Evolutionary conservation across 2,888 invertebrate genomes (phyloP).

Genomic region (Dryocosmus kuriphilus): DNA sequence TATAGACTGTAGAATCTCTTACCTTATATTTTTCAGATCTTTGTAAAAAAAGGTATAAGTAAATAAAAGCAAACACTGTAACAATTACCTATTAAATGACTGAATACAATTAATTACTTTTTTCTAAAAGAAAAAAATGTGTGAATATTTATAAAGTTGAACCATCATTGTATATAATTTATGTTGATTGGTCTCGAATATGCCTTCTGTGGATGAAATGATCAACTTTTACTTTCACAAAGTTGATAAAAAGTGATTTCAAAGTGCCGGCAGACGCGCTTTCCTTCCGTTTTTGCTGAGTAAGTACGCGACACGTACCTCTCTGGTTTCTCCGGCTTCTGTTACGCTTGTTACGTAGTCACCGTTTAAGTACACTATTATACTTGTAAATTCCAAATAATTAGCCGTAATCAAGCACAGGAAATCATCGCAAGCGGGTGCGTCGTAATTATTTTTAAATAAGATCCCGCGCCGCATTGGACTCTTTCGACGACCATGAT

Average conservation of each 20-base stretch:
- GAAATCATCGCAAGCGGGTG: conserved; percentile 66
- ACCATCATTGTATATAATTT: background rate
- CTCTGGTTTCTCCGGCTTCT: conserved; percentile 40
- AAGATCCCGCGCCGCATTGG: conserved; percentile 71
- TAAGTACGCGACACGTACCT: conserved; percentile 36
- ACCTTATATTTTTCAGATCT: no score
- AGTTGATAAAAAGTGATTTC: background rate
- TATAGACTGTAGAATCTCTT: no score
- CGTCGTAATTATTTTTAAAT: conserved; percentile 76
- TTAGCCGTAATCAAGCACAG: conserved; percentile 77
- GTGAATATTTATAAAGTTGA: background rate
- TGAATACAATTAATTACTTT: background rate
- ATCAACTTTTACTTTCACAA: conserved; percentile 29
- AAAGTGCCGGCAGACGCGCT: conserved; percentile 43
- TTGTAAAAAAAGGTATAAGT: no score
- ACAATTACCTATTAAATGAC: background rate
- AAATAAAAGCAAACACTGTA: no score
- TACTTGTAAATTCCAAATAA: conserved; percentile 77
- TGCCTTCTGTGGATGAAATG: conserved; percentile 14
- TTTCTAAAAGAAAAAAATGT: background rate
- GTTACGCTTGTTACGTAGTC: conserved; percentile 72
- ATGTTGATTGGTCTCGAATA: conserved; percentile 22
- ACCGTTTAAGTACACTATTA: conserved; percentile 74
- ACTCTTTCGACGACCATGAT: conserved; percentile 66
- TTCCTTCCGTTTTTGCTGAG: conserved; percentile 32